Base-by-base conservation (phyloP, 1,140 invertebrate species). In the Drosophila bocqueti region DNA sequence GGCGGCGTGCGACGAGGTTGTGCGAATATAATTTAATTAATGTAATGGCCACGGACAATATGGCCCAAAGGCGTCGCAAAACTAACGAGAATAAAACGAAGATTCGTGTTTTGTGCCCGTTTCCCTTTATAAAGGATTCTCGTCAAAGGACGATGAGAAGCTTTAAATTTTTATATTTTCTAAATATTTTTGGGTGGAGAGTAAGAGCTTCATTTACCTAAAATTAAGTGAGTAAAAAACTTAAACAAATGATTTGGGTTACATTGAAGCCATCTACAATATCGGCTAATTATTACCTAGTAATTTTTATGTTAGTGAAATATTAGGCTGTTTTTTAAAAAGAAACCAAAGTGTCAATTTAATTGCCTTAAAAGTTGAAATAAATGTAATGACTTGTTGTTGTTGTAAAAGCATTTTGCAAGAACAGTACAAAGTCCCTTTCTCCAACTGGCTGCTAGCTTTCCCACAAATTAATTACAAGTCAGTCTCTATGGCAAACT, bases 1-100 rank as follows among this genome's bases (percentile, higher is more conserved):
- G 18, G 16, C 49, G 49, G 34, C 21, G 8, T 36, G 34, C n/a
- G 8, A 24, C 64, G 64, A 64, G 58, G 50, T 42, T 47, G 29
- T 59, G 64, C 76, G 74, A 68, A 68, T 57, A 73, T 89, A 87
- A 87, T 87, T 89, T 87, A 87, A 87, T 87, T 84, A 89, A 78
- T 80, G 58, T 87, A 87, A 89, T 89, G 84, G 84, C 82, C 65
- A 71, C 49, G 34, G 57, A 74, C 43, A 52, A 52, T 61, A 42
- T 72, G 54, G 71, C 52, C 50, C 46, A 45, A 46, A 62, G 46
- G 58, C 49, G 45, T 72, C 36, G 38, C 66, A 72, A 49, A 71
- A 72, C 52, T 69, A 69, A 69, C 67, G 47, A 60, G 45, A n/a
- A 46, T 46, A 61, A 40, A 38, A 31, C 31, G 49, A 71, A n/a